Evolutionary conservation across 1,140 invertebrate genomes (phyloP), one percentile per base, ranked within the genome.

Genomic region (Eriocheir sinensis): DNA sequence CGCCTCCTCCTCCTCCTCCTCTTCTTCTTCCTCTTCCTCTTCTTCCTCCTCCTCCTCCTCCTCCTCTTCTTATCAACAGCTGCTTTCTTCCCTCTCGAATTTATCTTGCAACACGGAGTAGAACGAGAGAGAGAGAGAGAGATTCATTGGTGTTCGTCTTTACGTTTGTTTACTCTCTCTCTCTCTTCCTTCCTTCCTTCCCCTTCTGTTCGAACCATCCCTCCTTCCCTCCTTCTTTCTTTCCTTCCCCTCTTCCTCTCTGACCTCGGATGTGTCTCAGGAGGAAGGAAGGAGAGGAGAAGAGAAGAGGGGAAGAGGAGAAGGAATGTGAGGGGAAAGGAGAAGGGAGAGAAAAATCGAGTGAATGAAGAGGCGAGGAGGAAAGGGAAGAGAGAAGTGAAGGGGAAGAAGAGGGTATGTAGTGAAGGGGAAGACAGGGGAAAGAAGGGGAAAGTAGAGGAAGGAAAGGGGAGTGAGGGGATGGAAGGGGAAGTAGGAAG

Each of bases 51-150:
- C 81, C 81, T 38, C 83, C 83, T 40, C 85, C 85, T 44, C 85
- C 85, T 40, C 36, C 85, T n/a, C 85, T 34, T 38, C 32, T 30
- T 30, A 17, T 86, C 40, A 40, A 38, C 85, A 38, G 36, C 32
- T 86, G 85, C 41, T 44, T 86, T 44, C 85, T 86, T 38, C 85
- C 83, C 36, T 30, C 38, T 86, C n/a, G 44, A 30, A 53, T 48
- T 53, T 89, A 15, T 30, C 44, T 2, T 30, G 21, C 3, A 40
- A 40, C 40, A 32, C 17, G 2, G 32, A n/a, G n/a, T 21, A 72
- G 60, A 72, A n/a, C 27, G 27, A 72, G 60, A 72, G 60, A 72
- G 60, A 72, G 60, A 72, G 60, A 6, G 17, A 60, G 6, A 60
- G 17, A 60, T 2, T 21, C 2, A 27, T 15, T 48, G 44, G 44